Base-by-base conservation (phyloP, 2,888 invertebrate genomes). In the Limnephilus auricula region DNA sequence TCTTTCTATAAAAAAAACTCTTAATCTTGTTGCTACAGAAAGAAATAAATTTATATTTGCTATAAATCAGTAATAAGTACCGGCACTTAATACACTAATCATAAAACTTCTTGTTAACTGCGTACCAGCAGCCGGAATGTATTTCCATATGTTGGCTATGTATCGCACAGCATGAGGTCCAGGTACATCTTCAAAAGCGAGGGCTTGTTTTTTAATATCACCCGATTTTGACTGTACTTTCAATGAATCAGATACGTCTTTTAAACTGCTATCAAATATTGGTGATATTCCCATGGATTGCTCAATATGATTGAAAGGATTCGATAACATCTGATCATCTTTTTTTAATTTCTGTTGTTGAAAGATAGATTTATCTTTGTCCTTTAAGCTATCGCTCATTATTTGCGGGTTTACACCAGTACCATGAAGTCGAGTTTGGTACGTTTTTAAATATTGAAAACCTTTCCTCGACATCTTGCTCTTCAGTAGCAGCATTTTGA, bases 141-240 rank as follows among this genome's bases (percentile, higher is more conserved):
- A 96, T 93, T 95, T 96, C 94, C 97, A 96, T 93, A 96, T 94
- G 93, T 94, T 96, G 12, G 97, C 96, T 93, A 97, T 95, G 86
- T 96, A 94, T 93, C 96, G 96, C 37, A 97, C 94, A 37, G 96
- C 94, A 90, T 95, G 95, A 0, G 97, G 97, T 0, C 97, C 97
- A 0, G 97, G 97, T 32, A 97, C 96, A 0, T 97, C 96, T 92
- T 97, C 97, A 94, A 97, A 97, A 0, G 97, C 94, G 85, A 94
- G 90, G 0, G 94, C 93, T 2, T 94, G 93, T 65, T 25, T 80
- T 82, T 80, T 89, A 18, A 34, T 18, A 18, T 89, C 83, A 65
- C 13, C 40, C 5, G 34, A 87, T 10, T 78, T 78, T 30, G 40
- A 30, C 13, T n/a, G 9, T 34, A 50, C n/a, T 83, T 83, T 83